These are phyloP conservation scores for Apocrypta bakeri DNA, from an alignment of 1,140 invertebrate genomes.

Conservation along the genomic window DNA sequence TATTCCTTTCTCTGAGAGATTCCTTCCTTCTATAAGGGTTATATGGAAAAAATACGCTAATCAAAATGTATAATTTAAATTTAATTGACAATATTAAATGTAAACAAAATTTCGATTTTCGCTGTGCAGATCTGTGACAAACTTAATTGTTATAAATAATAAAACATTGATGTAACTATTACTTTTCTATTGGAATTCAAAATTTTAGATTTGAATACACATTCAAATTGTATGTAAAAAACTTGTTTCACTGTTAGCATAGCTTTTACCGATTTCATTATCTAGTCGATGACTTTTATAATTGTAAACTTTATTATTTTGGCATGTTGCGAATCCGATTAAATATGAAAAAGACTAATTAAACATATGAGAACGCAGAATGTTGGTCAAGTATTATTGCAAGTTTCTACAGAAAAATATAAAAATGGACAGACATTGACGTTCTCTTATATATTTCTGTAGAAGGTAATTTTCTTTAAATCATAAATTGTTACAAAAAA, in stretches of 20 bases:
- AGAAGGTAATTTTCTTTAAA: conserved; percentile 47
- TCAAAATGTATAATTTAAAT: conserved; percentile 40
- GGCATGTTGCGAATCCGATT: conserved; percentile 14
- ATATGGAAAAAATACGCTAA: conserved; percentile 19
- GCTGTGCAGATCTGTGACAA: conserved; percentile 7
- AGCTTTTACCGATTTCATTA: neutral
- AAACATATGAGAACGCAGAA: conserved; percentile 26
- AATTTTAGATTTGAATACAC: conserved; percentile 5
- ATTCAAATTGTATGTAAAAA: conserved; percentile 46
- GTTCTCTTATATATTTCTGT: conserved; percentile 12
- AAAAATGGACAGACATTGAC: conserved; percentile 14
- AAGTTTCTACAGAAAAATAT: conserved; percentile 46
- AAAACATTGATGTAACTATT: conserved; percentile 33
- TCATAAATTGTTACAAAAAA: conserved; percentile 47
- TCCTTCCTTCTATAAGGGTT: neutral
- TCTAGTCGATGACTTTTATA: neutral
- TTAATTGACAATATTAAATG: conserved; percentile 41
- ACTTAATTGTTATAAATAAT: conserved; percentile 25
- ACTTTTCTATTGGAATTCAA: conserved; percentile 36
- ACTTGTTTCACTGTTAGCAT: neutral
- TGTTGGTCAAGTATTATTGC: conserved; percentile 37
- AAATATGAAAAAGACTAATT: conserved; percentile 34
- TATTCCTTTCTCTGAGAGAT: too few species aligned
- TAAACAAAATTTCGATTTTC: conserved; percentile 44
- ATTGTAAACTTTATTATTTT: conserved; percentile 17